A percentile compares a stretch with the other conserved stretches of the same genome.
These are phyloP conservation scores for Nanorana parkeri DNA, from an alignment of 2,113 vertebrate species.

Conservation along the genomic window DNA sequence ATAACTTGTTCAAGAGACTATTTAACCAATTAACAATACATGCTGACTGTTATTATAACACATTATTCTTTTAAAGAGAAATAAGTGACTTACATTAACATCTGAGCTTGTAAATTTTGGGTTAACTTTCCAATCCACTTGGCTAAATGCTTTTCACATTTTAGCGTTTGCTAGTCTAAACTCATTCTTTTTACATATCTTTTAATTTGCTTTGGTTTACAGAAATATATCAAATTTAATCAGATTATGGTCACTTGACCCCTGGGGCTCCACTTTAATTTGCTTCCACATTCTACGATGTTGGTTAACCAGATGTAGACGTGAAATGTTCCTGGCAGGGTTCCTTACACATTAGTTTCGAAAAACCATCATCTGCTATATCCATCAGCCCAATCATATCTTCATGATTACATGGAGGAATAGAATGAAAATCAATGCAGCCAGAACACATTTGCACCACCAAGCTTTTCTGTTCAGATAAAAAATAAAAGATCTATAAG, in stretches of 20 bases:
- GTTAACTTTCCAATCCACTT: conserved; percentile 18
- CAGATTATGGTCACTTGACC: conserved; percentile 66
- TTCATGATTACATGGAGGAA: conserved; percentile 61
- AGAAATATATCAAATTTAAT: conserved; percentile 70
- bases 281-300: conserved; percentile 62
- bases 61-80: neutral
- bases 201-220: conserved; percentile 68
- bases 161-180: conserved; percentile 62
- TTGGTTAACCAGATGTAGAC: conserved; percentile 67
- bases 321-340: conserved; percentile 71
- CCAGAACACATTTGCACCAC: neutral
- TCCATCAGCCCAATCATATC: conserved; percentile 68
- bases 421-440: conserved; percentile 58
- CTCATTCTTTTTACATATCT: conserved; percentile 65
- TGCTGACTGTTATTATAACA: neutral
- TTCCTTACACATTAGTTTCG: conserved; percentile 68
- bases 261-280: conserved; percentile 66
- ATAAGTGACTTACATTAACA: conserved; percentile 4
- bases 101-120: neutral
- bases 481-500: neutral
- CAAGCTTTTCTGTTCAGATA: neutral
- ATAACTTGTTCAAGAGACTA: neutral
- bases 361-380: conserved; percentile 68
- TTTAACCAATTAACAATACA: neutral
- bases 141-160: conserved; percentile 45